phyloP scores from a whole-genome alignment of 2,113 vertebrate genomes.

The Peromyscus maniculatus region DNA sequence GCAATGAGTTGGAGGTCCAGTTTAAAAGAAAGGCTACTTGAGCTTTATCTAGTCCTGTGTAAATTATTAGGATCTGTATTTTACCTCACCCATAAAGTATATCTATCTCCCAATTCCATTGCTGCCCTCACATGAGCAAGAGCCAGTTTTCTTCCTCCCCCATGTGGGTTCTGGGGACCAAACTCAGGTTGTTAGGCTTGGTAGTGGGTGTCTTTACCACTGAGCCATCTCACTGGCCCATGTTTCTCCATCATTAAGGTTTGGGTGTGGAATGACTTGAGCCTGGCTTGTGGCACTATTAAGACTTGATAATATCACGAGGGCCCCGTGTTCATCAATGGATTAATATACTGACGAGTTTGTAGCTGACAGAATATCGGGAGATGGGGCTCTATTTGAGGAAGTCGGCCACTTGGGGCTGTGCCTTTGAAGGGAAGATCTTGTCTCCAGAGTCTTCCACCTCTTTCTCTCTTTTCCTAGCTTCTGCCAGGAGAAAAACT shows the following conservation, averaged over 20 bases:
- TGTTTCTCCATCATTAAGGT: neutral
- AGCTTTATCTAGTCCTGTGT: neutral
- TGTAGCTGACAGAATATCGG: neutral
- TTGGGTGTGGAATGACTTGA: neutral
- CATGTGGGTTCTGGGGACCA: neutral
- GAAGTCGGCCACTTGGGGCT: neutral
- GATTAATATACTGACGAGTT: neutral
- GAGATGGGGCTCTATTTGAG: neutral
- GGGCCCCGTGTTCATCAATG: neutral
- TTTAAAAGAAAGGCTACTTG: neutral
- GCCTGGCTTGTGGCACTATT: neutral
- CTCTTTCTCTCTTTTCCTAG: neutral
- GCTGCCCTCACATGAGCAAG: neutral
- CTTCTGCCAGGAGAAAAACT: neutral
- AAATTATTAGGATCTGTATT: slow-evolving; percentile 43
- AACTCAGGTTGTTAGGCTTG: neutral
- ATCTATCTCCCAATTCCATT: slow-evolving; percentile 31
- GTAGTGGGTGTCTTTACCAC: neutral
- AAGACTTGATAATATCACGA: neutral
- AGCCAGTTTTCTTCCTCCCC: neutral
- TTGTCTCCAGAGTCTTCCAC: neutral
- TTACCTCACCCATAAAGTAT: slow-evolving; percentile 27
- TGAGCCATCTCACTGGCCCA: neutral
- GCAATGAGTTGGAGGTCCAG: slow-evolving; percentile 21
- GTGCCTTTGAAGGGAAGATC: neutral